Base-by-base conservation (phyloP, 2,888 invertebrate genomes). In the Tipula confusa region DNA sequence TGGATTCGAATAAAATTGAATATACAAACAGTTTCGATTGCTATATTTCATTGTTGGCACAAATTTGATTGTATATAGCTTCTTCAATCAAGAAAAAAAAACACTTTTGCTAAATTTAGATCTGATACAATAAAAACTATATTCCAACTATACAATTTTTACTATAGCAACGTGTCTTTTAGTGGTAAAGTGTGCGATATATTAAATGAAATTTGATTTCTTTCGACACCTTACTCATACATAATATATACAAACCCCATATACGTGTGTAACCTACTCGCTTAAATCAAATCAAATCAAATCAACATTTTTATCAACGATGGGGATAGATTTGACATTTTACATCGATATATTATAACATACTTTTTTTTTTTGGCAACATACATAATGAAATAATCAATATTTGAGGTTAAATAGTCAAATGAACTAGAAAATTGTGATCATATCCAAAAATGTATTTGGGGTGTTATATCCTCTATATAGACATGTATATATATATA, bases 351-450 rank as follows among this genome's bases (percentile, higher is more conserved):
- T 0, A 38, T 38, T 0, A 4, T 31, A 4, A 31, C 6, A 31
- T 31, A 31, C 31, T 4, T 31, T 4, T 31, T 4, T 36, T 11
- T 36, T 64, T 64, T 64, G 64, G 24, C 64, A 64, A 64, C 11
- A 24, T 43, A n/a, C n/a, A 43, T 64, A 64, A 64, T 64, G 64
- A 64, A 64, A 64, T 64, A 64, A 64, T 64, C 64, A 64, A 64
- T 64, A 64, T 64, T 24, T 64, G 64, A 64, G 64, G 64, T 64
- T 64, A 64, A 24, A 64, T 64, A 64, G 64, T 64, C 24, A 64
- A 64, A 64, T 24, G 64, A 64, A 64, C 64, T 64, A 64, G 24
- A 64, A 64, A 64, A 64, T 64, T 64, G 64, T 64, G 64, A 64
- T 64, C 64, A 64, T 64, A 64, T 64, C 64, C 64, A 7, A 64